Percentiles rank a stretch among this genome's conserved stretches.
phyloP scores from a whole-genome alignment of 2,113 vertebrate genomes.

The Rattus rattus region DNA sequence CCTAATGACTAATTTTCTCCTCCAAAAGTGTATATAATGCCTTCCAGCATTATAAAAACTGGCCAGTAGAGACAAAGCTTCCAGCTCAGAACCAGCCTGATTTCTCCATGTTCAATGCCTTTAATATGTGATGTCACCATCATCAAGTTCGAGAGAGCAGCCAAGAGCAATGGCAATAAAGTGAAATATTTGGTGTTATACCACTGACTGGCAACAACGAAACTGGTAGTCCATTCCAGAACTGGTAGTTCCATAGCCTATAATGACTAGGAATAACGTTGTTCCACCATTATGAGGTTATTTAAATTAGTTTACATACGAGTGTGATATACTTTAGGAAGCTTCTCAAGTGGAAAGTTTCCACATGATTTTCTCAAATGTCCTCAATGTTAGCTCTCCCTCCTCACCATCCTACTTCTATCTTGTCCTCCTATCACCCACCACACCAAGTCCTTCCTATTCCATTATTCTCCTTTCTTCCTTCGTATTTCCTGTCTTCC shows the following conservation, averaged over 20 bases:
- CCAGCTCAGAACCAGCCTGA: background rate
- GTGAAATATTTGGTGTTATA: background rate
- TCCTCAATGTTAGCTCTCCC: too few species aligned
- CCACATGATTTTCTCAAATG: background rate
- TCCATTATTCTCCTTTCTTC: background rate
- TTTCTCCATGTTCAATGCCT: background rate
- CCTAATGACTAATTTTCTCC: background rate
- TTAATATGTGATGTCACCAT: too few species aligned
- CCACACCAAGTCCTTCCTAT: background rate
- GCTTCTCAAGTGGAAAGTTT: background rate
- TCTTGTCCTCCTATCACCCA: background rate
- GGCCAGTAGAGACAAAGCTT: background rate
- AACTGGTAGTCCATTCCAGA: background rate
- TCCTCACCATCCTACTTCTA: background rate
- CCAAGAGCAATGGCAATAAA: background rate
- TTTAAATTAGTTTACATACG: background rate
- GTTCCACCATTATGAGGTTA: background rate
- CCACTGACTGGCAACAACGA: background rate
- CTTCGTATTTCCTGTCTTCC: background rate
- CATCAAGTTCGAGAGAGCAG: background rate
- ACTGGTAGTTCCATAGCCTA: background rate
- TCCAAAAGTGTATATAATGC: background rate
- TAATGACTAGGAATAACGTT: background rate
- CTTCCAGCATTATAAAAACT: background rate
- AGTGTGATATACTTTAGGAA: background rate